Conservation (phyloP, 2,888 invertebrate species). For the Cerastis leucographa region DNA sequence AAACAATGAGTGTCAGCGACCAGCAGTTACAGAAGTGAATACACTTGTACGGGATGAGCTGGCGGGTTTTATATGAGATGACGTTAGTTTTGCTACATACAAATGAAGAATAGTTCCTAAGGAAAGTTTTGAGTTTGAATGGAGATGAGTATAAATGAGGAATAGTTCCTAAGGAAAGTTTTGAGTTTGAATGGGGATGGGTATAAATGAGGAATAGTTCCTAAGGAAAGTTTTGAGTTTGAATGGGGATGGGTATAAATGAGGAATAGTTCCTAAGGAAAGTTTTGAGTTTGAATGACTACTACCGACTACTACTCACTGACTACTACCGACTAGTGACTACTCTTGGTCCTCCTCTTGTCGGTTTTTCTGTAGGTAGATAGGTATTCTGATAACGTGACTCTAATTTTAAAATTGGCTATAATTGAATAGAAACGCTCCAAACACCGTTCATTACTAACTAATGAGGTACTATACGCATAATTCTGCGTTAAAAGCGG, state of each 20-base stretch:
- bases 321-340: background rate
- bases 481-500: background rate
- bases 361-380: background rate
- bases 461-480: background rate
- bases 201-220: no score
- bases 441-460: background rate
- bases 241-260: no score
- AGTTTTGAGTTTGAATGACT: no score
- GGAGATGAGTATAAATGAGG: no score
- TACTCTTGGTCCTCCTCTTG: background rate
- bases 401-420: background rate
- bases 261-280: no score
- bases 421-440: background rate
- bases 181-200: no score
- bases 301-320: no score
- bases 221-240: no score
- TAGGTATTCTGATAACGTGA: background rate
- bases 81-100: background rate
- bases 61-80: background rate
- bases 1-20: conserved; percentile 42
- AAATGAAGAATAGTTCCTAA: no score
- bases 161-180: no score
- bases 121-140: no score
- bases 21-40: background rate
- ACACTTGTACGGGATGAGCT: conserved; percentile 2